These are phyloP conservation scores for Mythimna vitellina DNA, from an alignment of 2,888 invertebrate genomes.

Conservation along the genomic window DNA sequence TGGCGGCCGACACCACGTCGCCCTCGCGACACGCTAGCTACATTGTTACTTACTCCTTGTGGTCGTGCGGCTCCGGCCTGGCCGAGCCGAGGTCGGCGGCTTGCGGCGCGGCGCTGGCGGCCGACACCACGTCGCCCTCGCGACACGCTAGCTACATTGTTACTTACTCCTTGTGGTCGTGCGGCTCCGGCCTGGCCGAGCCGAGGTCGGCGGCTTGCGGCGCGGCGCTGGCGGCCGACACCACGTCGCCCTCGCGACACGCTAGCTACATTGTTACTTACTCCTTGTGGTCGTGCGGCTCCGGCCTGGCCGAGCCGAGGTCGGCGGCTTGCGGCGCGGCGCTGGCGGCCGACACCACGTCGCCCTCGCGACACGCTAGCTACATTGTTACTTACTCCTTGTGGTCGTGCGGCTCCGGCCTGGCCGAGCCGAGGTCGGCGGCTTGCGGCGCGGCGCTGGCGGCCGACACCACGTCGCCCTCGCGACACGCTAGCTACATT, in stretches of 20 bases:
- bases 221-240: slow-evolving; percentile 85
- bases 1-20: slow-evolving; percentile 92
- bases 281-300: background rate
- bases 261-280: slow-evolving; percentile 95
- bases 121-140: slow-evolving; percentile 96
- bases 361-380: slow-evolving; percentile 98
- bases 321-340: slow-evolving; percentile 24
- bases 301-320: too few relatives aligned
- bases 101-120: slow-evolving; percentile 81
- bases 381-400: slow-evolving; percentile 92
- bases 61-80: slow-evolving; percentile 69
- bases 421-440: too few relatives aligned
- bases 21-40: slow-evolving; percentile 96
- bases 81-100: slow-evolving; percentile 63
- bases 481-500: slow-evolving; percentile 98
- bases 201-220: slow-evolving; percentile 70
- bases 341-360: slow-evolving; percentile 75
- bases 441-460: too few relatives aligned
- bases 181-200: slow-evolving; percentile 66
- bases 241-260: slow-evolving; percentile 98
- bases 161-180: slow-evolving; percentile 78
- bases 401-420: too few relatives aligned
- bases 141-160: slow-evolving; percentile 92
- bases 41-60: slow-evolving; percentile 74
- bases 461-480: slow-evolving; percentile 92